Evolutionary conservation across 2,113 vertebrate species (phyloP).

Genomic region (Prochilodus magdalenae): DNA sequence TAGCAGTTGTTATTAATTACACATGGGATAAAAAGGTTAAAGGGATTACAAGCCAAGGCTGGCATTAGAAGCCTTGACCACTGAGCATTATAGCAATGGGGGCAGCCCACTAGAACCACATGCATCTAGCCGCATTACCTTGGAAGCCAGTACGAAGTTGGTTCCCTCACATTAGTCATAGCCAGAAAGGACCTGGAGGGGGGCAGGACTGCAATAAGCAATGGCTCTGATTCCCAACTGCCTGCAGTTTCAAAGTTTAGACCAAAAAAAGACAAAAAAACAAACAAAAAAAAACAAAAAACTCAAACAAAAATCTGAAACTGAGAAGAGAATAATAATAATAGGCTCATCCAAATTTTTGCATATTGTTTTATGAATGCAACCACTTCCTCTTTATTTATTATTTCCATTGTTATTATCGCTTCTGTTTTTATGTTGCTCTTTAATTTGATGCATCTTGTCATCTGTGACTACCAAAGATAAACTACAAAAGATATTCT

Average conservation of each 20-base stretch:
- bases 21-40: conserved; percentile 50
- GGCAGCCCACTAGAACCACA: conserved; percentile 56
- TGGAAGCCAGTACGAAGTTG: conserved; percentile 73
- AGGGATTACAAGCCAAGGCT: conserved; percentile 54
- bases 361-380: conserved; percentile 59
- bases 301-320: no score
- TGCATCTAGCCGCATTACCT: conserved; percentile 68
- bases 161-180: conserved; percentile 65
- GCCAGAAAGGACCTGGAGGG: conserved; percentile 48
- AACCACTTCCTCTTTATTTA: conserved; percentile 84
- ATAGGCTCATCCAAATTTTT: conserved; percentile 30
- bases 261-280: conserved; percentile 3
- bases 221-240: conserved; percentile 14
- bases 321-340: no score
- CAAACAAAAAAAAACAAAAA: not conserved
- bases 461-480: conserved; percentile 98
- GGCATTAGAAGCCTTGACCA: conserved; percentile 60
- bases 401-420: conserved; percentile 76
- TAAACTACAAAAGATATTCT: conserved; percentile 88
- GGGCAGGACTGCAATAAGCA: conserved; percentile 33
- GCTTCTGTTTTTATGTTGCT: conserved; percentile 72
- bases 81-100: conserved; percentile 71
- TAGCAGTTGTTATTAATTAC: conserved; percentile 63
- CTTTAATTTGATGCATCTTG: conserved; percentile 78
- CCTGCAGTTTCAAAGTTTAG: not conserved